Evolutionary conservation across 1,140 invertebrate species (phyloP), one percentile per base, ranked within the genome.

Genomic region (Hyposmocoma kahamanoa): DNA sequence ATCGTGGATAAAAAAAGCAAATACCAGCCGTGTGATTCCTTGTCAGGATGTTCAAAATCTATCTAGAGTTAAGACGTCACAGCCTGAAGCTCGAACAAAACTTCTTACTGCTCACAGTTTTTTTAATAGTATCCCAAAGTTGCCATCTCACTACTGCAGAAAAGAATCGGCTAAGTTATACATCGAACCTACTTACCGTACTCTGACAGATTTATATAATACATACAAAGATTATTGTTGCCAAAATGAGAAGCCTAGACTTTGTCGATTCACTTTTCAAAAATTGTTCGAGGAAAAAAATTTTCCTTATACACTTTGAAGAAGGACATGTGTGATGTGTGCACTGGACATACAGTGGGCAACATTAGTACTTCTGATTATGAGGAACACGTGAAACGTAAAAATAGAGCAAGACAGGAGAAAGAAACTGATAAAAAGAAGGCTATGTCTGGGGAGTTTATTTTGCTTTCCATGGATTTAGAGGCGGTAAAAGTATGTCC

Each of bases 401-500:
- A 46, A 13, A 19, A 46, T 11, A 30, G 43, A 46, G 43, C 43
- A 2, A 46, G 43, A 21, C 2, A 46, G 21, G 24, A 30, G 18
- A 34, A 28, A 34, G 26, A 8, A 3, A 19, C 30, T 13, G 43
- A 28, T 19, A 34, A 46, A 32, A 30, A 46, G 10, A 17, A 26
- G 6, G 42, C 42, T 2, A 17, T 10, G 2, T 11, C 3, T 8
- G 9, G 24, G 11, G 43, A 46, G 17, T 15, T 18, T 18, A 46
- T 46, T 19, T 5, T 67, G n/a, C 44, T 74, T 20, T 57, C 56
- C 8, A 52, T 66, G 50, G 79, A 82, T 61, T 21, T 79, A 11
- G 59, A 78, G 66, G 62, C 67, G 18, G 72, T 80, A n/a, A 67
- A 74, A 45, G 21, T 74, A 28, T 47, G 36, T 20, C 78, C 76